A percentile compares a stretch with the other conserved stretches of the same genome.
Evolutionary conservation across 2,113 vertebrate genomes (phyloP).

Genomic region (Indicator maculatus): DNA sequence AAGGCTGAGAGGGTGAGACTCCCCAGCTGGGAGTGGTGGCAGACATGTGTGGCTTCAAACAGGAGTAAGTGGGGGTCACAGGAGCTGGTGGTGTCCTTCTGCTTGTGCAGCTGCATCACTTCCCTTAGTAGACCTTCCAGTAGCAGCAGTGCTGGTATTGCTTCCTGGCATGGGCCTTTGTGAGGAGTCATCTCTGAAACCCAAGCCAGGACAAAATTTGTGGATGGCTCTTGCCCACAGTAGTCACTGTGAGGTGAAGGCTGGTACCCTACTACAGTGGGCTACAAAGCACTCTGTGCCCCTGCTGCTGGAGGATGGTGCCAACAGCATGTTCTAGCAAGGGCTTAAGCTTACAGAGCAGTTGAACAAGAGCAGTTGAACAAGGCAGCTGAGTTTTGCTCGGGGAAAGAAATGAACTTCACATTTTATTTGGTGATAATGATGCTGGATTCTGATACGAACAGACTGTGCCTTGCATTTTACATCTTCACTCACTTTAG

Average conservation of each 20-base stretch:
- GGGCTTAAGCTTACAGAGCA: not conserved
- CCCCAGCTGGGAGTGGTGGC: not conserved
- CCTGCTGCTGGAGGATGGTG: not conserved
- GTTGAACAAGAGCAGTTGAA: not conserved
- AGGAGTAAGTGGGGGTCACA: not conserved
- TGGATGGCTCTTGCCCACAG: not conserved
- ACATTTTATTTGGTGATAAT: not conserved
- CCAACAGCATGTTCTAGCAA: not conserved
- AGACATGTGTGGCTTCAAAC: fast-evolving
- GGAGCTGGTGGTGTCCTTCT: not conserved
- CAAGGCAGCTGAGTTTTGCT: not conserved
- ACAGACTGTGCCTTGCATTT: not conserved
- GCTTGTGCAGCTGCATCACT: fast-evolving
- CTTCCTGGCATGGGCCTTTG: fast-evolving
- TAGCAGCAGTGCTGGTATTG: not conserved
- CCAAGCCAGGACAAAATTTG: not conserved
- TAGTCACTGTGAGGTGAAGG: not conserved
- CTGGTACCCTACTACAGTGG: not conserved
- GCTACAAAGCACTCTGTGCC: fast-evolving
- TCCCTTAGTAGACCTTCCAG: not conserved
- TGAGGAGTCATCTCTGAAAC: not conserved
- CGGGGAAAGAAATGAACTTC: not conserved
- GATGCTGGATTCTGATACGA: not conserved
- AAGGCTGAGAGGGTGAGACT: not conserved
- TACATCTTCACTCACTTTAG: not conserved